Evolutionary conservation across 1,140 invertebrate genomes (phyloP), one percentile per base, ranked within the genome.

Genomic region (Bombus turneri): DNA sequence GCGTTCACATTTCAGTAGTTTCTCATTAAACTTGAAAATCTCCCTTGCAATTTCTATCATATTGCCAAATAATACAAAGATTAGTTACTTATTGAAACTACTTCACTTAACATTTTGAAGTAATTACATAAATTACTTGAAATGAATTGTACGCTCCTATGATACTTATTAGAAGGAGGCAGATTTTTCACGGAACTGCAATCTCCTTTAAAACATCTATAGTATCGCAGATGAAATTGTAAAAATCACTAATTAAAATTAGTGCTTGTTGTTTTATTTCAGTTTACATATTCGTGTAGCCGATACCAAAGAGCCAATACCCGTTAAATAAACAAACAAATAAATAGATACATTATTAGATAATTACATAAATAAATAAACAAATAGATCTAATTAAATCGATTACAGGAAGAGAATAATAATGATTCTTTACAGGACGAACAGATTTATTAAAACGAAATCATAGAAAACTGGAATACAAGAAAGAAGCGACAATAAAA

Each of bases 1-100:
- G 5, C 13, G 0, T 71, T 5, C 12, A 39, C 4, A 25, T 39
- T 41, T 68, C 34, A 18, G 18, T 31, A 31, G 22, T 47, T 47
- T 75, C 31, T 75, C 22, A 15, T 75, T 57, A 74, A 53, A 74
- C 72, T 53, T 74, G 41, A 73, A 73, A 73, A 53, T 53, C 18
- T 53, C 5, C 18, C n/a, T 25, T 25, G 18, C 34, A 53, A 37
- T 53, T 47, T 53, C 25, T 8, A 3, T 25, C 18, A 37, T 28
- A 34, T 75, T 0, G 5, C 10, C 0, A 25, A 31, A 25, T 15
- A 37, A 8, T 57, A 53, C 10, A 25, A 57, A 25, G 2, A 15
- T 57, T 37, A 9, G 4, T 75, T 13, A 6, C 25, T 34, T 10
- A 0, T 12, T 8, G 10, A 18, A 53, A 34, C 25, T 25, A 22